Evolutionary conservation across 2,888 invertebrate species (phyloP), one percentile per base, ranked within the genome.

Genomic region (Phyllotreta cruciferae): DNA sequence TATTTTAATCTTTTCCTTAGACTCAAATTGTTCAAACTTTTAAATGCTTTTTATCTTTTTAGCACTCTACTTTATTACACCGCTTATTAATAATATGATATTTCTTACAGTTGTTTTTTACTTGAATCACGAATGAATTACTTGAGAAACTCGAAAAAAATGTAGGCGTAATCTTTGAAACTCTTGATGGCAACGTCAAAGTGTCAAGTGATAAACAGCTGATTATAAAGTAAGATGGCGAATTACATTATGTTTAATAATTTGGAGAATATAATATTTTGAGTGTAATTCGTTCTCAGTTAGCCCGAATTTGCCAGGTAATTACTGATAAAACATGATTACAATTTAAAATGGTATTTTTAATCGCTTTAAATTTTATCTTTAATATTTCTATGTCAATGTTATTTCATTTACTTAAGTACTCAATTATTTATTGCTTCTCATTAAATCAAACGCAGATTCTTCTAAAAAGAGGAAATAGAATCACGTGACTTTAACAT

Each of bases 171-270:
- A 24, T 24, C 24, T 24, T 24, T 24, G 24, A 24, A 24, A 24
- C 4, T 24, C 24, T 24, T n/a, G 35, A n/a, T 49, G 49, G 49
- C 13, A 52, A 52, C 52, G 37, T 37, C 56, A 49, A 62, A 56
- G n/a, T 60, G 60, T 63, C 63, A 64, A 56, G 52, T 37, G 34
- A 52, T 65, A 71, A 78, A 77, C 79, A 80, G 79, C 79, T 79
- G 80, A 80, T 79, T 71, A 70, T 66, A 71, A 24, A 57, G 69
- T 66, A 78, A 79, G 76, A 80, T 80, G 80, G 80, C 78, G 77
- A 75, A 73, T 73, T 61, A 63, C 52, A 71, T 67, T 64, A 56
- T 47, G 64, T 69, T 68, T 55, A 70, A 65, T 70, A 68, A 69
- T 69, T 64, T 41, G 58, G 74, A 73, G 72, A 72, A 69, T 69